Percentiles rank a stretch among this genome's conserved stretches.
Evolutionary conservation across 1,140 invertebrate species (phyloP).

Genomic region (Octopus sinensis): DNA sequence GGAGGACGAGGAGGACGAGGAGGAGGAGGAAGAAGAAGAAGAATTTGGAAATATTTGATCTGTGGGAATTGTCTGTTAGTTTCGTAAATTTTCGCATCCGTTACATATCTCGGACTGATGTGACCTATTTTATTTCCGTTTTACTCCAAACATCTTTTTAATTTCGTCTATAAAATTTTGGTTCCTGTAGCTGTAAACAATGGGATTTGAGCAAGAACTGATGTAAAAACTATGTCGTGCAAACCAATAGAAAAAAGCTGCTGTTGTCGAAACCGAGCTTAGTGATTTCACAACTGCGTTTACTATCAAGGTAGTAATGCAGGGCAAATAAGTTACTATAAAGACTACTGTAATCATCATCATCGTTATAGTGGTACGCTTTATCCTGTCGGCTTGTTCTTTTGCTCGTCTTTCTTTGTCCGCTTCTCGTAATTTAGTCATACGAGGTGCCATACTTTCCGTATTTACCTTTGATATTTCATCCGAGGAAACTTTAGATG

Average conservation of each 20-base stretch:
- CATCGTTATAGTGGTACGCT: neutral
- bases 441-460: neutral
- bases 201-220: neutral
- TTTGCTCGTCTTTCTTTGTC: neutral
- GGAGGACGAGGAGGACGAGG: no score
- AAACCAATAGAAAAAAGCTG: neutral
- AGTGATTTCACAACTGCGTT: neutral
- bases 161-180: slow-evolving; percentile 4
- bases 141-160: no score
- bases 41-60: no score
- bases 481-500: neutral
- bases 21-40: no score
- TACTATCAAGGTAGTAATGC: neutral
- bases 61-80: no score
- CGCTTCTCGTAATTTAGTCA: neutral
- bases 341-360: neutral
- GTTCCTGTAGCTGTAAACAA: neutral
- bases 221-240: neutral
- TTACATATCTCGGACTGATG: no score
- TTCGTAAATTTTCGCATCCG: no score
- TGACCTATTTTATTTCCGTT: no score
- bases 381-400: neutral
- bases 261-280: neutral
- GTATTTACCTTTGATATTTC: neutral
- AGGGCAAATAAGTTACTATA: neutral